Evolutionary conservation across 2,113 vertebrate species (phyloP).

Genomic region (Oenanthe oenanthe): DNA sequence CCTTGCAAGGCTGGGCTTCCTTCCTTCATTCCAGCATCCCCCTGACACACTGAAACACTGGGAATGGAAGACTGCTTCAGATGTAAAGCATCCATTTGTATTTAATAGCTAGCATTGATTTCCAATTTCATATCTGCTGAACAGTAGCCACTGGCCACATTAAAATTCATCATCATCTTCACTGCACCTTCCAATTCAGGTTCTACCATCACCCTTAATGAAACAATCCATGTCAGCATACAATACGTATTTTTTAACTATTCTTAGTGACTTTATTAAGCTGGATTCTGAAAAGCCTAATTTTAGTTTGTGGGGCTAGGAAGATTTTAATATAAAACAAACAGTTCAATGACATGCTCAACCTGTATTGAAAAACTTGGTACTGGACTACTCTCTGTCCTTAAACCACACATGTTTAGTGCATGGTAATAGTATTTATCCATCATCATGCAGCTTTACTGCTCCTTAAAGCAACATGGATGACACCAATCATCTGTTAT

Average conservation of each 20-base stretch:
- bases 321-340: not conserved
- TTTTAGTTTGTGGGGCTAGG: not conserved
- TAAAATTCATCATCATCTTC: constrained; percentile 58
- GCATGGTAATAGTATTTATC: constrained; percentile 25
- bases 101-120: constrained; percentile 59
- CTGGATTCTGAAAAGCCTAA: not conserved
- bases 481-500: not conserved
- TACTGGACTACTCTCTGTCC: not conserved
- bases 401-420: constrained; percentile 30
- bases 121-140: constrained; percentile 63
- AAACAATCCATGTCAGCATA: constrained; percentile 8
- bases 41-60: not conserved
- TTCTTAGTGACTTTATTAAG: not conserved
- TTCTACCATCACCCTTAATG: constrained; percentile 3
- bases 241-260: not conserved
- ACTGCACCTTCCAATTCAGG: constrained; percentile 28
- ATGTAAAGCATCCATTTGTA: constrained; percentile 30
- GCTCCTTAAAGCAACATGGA: not conserved
- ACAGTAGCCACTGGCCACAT: constrained; percentile 39
- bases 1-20: not conserved
- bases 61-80: constrained; percentile 8
- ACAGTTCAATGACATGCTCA: not conserved
- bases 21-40: not conserved
- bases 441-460: not conserved
- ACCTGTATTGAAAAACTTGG: constrained; percentile 20